Base-by-base conservation (phyloP, 53 echinoderm and acorn worm genomes). In the Arbacia lixula region DNA sequence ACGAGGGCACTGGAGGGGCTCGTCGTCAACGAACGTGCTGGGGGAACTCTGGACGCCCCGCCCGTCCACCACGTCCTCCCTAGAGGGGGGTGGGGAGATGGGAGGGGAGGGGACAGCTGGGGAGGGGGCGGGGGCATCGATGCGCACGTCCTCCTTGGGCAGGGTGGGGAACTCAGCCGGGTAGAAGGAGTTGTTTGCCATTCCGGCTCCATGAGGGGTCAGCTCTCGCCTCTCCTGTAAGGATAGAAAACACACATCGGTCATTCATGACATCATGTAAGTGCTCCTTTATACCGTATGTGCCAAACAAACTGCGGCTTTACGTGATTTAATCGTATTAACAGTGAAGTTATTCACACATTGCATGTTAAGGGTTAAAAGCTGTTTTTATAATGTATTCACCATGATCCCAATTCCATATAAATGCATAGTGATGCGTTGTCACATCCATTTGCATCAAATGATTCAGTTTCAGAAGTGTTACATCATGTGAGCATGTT, bases 1-100 rank as follows among this genome's bases (percentile, higher is more conserved):
- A 14, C 85, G 86, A 27, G 92, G 92, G 68, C 92, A 92, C 83
- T 92, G 92, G 0, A 92, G 83, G 0, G 86, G 83, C 19, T 92
- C 91, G 3, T 81, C 82, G 21, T 63, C 82, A n/a, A n/a, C n/a
- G n/a, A 5, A 5, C 11, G 21, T 35, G 4, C 9, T 16, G 14
- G 72, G 16, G 4, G 43, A 46, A 42, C 29, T 49, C 16, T 53
- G 74, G 46, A 42, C 51, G 50, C 52, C 17, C 51, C n/a, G 4
- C 1, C 25, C 20, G 28, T 77, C 77, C 27, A 77, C 40, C 1
- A 19, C 35, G 41, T 78, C 79, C 53, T 5, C 60, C 19, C 19
- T 31, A 10, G 62, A 63, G 12, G 82, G 35, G 32, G 82, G 64
- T 30, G 82, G 82, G 39, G 82, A 81, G 82, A 81, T 16, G 0